Base-by-base conservation (phyloP, 2,888 invertebrate genomes). In the Germaria angustata region DNA sequence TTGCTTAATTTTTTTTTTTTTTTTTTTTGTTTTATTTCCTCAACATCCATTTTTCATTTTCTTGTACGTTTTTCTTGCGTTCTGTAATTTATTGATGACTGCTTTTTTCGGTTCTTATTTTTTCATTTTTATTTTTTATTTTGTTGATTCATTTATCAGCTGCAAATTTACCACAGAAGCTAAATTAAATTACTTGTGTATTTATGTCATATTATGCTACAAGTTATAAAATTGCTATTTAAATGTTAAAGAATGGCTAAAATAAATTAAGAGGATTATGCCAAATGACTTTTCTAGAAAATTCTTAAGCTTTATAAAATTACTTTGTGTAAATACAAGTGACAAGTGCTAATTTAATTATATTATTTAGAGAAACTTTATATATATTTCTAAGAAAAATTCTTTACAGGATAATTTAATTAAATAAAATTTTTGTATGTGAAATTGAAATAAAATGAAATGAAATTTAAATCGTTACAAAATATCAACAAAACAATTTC, bases 161-260 rank as follows among this genome's bases (percentile, higher is more conserved):
- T 76, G 11, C 34, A 63, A 68, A 76, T 76, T 80, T 72, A 72
- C 59, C 79, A 68, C 66, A 71, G 41, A 76, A 76, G 75, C 66
- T 76, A 79, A 76, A 79, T 79, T 66, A 79, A 79, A 76, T 76
- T 59, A 59, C 20, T 76, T 51, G 17, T 39, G 34, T 71, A 61
- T 76, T 75, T 72, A 44, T 83, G 61, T 69, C 24, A 55, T 34
- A 53, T 46, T 81, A 44, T 34, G 20, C 20, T n/a, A 32, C 24
- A 28, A 51, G 22, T 51, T 73, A 65, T 73, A 44, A 73, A 68
- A 75, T 69, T 68, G 46, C 44, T 41, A 34, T 69, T 73, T 73
- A 68, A 73, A 78, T 78, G 69, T 36, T 46, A 24, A 46, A 65
- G 75, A 46, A 63, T 75, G 68, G 41, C 28, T 44, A 39, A 15